Conservation (phyloP, 2,113 vertebrate species). For the Psophia crepitans region DNA sequence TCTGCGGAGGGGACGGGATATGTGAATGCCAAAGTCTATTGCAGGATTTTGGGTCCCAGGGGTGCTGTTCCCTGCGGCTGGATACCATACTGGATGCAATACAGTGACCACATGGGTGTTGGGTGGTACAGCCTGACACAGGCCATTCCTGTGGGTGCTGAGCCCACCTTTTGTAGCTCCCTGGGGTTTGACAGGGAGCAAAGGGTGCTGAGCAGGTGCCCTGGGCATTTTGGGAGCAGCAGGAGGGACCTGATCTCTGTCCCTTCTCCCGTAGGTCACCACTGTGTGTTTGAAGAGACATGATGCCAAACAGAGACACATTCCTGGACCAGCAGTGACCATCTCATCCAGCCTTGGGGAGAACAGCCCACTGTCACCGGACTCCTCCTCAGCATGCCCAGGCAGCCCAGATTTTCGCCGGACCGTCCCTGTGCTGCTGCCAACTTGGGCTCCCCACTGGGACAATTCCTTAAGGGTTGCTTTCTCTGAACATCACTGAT, state of each 20-base stretch:
- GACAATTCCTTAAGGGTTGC: not conserved
- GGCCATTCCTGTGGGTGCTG: not conserved
- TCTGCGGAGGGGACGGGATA: accelerated
- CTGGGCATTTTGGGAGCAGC: not conserved
- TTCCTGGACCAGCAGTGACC: not conserved
- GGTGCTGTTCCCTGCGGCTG: not conserved
- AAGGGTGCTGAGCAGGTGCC: not conserved
- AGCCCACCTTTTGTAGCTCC: not conserved
- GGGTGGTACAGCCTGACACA: not conserved
- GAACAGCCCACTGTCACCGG: not conserved
- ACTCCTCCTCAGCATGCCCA: not conserved
- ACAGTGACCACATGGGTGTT: accelerated
- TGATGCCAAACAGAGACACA: accelerated
- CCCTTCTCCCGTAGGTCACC: not conserved
- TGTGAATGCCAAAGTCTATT: not conserved
- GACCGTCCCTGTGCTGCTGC: not conserved
- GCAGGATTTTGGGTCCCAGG: not conserved
- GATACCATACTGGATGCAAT: not conserved
- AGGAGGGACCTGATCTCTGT: not conserved
- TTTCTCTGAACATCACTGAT: not conserved
- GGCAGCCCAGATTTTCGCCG: not conserved
- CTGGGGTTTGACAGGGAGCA: not conserved
- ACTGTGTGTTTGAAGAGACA: not conserved
- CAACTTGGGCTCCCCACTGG: not conserved
- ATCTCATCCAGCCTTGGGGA: not conserved